Evolutionary conservation across 1,140 invertebrate species (phyloP).

Genomic region (Brachionus asplanchnoidis): DNA sequence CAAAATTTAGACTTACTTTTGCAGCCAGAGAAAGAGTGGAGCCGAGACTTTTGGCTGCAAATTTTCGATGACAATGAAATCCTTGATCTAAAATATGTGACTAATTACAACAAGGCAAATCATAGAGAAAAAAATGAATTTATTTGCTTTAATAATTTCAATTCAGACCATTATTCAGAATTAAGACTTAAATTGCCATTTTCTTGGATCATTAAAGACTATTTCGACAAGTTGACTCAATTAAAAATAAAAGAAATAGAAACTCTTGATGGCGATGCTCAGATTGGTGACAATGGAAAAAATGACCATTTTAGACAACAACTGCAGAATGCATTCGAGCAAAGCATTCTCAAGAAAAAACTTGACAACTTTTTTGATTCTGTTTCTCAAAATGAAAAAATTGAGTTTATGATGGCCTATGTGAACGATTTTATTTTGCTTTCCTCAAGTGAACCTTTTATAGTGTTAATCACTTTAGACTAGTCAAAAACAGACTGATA

Average conservation of each 20-base stretch:
- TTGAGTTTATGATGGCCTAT: not conserved
- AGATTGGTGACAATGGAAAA: not conserved
- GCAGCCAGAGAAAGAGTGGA: not conserved
- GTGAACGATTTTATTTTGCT: slow-evolving; percentile 4
- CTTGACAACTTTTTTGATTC: not conserved
- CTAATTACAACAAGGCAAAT: not conserved
- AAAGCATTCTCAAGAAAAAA: not conserved
- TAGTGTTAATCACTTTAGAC: not conserved
- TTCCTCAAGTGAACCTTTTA: not conserved
- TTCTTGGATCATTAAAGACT: slow-evolving; percentile 7
- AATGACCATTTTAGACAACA: not conserved
- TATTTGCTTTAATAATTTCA: not conserved
- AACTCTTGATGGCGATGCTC: not conserved
- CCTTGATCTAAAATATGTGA: not conserved
- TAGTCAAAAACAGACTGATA: not conserved
- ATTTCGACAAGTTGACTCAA: not conserved
- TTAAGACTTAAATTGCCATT: slow-evolving; percentile 2
- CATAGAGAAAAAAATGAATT: not conserved
- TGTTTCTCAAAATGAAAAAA: not conserved
- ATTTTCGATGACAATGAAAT: slow-evolving; percentile 1
- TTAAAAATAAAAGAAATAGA: slow-evolving; percentile 12
- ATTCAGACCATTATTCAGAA: not conserved
- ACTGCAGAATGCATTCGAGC: not conserved
- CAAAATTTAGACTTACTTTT: slow-evolving; percentile 2
- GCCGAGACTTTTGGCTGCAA: not conserved